Base-by-base conservation (phyloP, 2,797 vertebrate genomes). In the Parauchenoglanis punctatus region DNA sequence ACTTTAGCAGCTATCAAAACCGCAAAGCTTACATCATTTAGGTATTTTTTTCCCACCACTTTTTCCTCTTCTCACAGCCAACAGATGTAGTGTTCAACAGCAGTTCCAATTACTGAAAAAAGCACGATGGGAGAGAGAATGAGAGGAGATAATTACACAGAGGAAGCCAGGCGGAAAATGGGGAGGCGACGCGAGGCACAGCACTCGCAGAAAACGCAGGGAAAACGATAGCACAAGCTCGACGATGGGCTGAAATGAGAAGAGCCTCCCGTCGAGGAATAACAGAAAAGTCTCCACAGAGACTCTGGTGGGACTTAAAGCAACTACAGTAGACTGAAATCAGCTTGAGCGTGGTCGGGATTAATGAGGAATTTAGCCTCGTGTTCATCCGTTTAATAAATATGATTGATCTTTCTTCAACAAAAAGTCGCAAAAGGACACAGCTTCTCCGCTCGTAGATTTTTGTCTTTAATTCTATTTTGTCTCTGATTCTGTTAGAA, bases 11-110 rank as follows among this genome's bases (percentile, higher is more conserved):
- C 91, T 90, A 86, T 90, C 81, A 87, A 93, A 92, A 92, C 91
- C 89, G 87, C 90, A 72, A 91, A 84, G 58, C 25, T 83, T 67
- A 7, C 59, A 52, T 75, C 83, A 90, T 89, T 89, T 91, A 92
- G 91, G 78, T 87, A 1, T 89, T 92, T 88, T 90, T 89, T 87
- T 90, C 89, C 89, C 85, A 86, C 86, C 91, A 88, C 92, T 86
- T 91, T 81, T 82, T 82, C 63, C 23, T 23, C 40, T 91, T 92
- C 93, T 89, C 88, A 89, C 90, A 92, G 92, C 92, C 90, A 92
- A 91, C 94, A 95, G 93, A 94, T 95, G 93, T 93, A 90, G 91
- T 90, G 92, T 92, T 94, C 84, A 89, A 86, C 93, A 94, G 91
- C 91, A 91, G 90, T 86, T 94, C 91, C 93, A 94, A 94, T 95